Evolutionary conservation across 2,113 vertebrate species (phyloP).

Genomic region (Neodon shergylaensis): DNA sequence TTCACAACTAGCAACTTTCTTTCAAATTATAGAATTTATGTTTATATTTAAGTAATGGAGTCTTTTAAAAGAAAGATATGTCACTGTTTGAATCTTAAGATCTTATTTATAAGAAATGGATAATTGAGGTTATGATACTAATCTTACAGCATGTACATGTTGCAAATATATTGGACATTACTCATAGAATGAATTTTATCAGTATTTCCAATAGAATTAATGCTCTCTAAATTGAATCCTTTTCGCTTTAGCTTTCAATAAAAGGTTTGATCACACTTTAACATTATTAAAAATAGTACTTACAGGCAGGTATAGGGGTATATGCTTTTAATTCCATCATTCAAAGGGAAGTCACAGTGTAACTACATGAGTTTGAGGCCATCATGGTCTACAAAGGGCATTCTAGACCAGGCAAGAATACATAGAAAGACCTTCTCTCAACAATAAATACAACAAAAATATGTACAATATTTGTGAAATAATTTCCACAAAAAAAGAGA

Average conservation of each 20-base stretch:
- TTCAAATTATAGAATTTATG: background rate
- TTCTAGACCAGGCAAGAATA: background rate
- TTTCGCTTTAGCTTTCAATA: background rate
- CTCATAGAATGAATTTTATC: background rate
- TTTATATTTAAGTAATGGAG: background rate
- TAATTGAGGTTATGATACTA: background rate
- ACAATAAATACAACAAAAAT: background rate
- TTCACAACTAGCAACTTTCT: background rate
- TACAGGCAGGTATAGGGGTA: background rate
- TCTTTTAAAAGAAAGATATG: background rate
- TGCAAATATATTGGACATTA: background rate
- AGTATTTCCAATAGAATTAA: constrained; percentile 20
- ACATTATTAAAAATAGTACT: background rate
- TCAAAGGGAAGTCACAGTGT: background rate
- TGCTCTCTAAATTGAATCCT: background rate
- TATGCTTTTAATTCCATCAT: background rate
- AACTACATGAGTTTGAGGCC: background rate
- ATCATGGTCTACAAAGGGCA: background rate
- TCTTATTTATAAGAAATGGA: background rate
- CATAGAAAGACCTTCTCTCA: too few relatives aligned
- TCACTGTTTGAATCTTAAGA: background rate
- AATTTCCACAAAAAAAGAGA: background rate
- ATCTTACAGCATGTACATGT: background rate
- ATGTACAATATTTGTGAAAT: background rate
- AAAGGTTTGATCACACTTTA: background rate